These are phyloP conservation scores for Mustela lutreola DNA, from an alignment of 2,113 vertebrate genomes.

Conservation along the genomic window DNA sequence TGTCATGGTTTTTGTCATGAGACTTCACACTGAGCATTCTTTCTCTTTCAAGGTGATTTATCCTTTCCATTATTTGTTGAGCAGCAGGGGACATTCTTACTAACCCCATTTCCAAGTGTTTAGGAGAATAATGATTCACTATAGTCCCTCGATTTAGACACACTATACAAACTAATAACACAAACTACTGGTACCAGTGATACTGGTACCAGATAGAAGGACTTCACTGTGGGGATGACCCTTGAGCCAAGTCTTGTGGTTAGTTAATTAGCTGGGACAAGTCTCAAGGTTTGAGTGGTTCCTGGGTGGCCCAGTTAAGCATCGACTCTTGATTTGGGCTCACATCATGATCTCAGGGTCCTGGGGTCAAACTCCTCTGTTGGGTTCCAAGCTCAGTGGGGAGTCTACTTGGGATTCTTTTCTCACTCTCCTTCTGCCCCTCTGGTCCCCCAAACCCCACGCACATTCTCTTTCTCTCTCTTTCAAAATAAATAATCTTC, in stretches of 20 bases:
- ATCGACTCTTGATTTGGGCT: not conserved
- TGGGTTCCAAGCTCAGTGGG: too few species aligned
- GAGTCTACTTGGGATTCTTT: not conserved
- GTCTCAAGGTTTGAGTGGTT: not conserved
- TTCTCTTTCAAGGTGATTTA: not conserved
- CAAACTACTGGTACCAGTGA: not conserved
- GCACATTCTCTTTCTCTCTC: not conserved
- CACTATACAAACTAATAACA: not conserved
- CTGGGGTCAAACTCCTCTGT: not conserved
- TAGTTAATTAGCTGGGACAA: not conserved
- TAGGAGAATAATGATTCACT: not conserved
- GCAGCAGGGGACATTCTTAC: not conserved
- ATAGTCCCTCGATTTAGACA: not conserved
- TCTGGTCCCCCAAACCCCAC: not conserved
- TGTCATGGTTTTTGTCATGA: not conserved
- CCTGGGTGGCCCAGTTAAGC: not conserved
- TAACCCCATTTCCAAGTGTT: not conserved
- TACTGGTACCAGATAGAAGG: not conserved
- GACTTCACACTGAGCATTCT: not conserved
- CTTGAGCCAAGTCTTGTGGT: conserved; percentile 6
- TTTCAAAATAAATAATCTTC: not conserved
- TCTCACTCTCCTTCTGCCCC: not conserved
- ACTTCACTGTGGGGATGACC: not conserved
- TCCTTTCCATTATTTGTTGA: not conserved
- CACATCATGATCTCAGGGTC: not conserved